These are phyloP conservation scores for Neotoma lepida DNA, from an alignment of 2,113 vertebrate genomes.

Conservation along the genomic window DNA sequence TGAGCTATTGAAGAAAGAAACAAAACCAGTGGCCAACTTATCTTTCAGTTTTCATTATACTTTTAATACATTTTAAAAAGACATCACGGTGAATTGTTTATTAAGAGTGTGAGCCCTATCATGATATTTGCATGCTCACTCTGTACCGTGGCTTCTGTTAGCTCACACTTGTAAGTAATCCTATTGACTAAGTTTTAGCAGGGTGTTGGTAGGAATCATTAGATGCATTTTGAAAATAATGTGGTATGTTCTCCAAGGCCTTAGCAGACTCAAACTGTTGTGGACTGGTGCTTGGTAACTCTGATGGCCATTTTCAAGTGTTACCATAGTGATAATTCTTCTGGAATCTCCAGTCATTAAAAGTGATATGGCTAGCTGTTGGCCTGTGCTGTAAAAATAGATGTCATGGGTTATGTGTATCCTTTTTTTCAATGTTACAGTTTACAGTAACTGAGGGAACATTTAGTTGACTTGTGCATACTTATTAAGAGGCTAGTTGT, in stretches of 20 bases:
- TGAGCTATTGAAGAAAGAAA: neutral
- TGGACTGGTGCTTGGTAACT: constrained; percentile 66
- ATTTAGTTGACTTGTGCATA: neutral
- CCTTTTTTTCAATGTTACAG: neutral
- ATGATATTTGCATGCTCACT: neutral
- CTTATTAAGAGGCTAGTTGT: neutral
- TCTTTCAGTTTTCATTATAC: neutral
- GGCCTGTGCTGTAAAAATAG: constrained; percentile 58
- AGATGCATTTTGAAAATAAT: constrained; percentile 58
- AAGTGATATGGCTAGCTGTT: constrained; percentile 47
- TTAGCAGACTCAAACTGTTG: constrained; percentile 8
- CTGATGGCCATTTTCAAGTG: constrained; percentile 78
- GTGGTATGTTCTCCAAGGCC: constrained; percentile 26
- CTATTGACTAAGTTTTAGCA: constrained; percentile 4
- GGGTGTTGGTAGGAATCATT: neutral
- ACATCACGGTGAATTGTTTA: neutral
- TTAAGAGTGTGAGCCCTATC: neutral
- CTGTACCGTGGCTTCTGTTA: neutral
- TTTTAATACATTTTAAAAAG: neutral
- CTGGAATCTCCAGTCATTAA: constrained; percentile 76
- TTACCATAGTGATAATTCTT: constrained; percentile 80
- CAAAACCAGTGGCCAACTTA: neutral
- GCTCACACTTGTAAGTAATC: constrained; percentile 15
- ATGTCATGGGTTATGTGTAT: constrained; percentile 47
- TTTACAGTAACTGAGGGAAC: constrained; percentile 2